Evolutionary conservation across 2,888 invertebrate genomes (phyloP).

Genomic region (Sphaerophoria rueppellii): DNA sequence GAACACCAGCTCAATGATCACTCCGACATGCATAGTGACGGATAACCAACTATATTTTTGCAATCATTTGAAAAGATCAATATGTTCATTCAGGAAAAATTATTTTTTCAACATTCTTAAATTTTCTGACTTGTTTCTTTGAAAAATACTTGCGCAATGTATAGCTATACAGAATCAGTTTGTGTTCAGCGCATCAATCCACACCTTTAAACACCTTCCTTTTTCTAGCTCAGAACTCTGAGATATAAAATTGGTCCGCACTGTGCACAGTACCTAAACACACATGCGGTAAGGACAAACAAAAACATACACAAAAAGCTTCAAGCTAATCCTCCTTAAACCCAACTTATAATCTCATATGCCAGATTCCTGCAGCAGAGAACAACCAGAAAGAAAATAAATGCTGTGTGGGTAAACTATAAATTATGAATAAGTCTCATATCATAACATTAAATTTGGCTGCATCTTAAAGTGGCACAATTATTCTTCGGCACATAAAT

Average conservation of each 20-base stretch:
- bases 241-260: slow-evolving; percentile 55
- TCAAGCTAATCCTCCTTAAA: slow-evolving; percentile 17
- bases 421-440: slow-evolving; percentile 60
- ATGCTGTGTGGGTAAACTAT: not conserved
- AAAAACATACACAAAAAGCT: slow-evolving; percentile 15
- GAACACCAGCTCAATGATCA: no score
- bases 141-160: no score
- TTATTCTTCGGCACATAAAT: not conserved
- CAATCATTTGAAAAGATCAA: no score
- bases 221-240: no score
- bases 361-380: not conserved
- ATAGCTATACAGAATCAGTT: no score
- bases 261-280: not conserved
- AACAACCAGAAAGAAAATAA: slow-evolving; percentile 12
- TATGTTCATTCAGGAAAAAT: no score
- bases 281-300: slow-evolving; percentile 63
- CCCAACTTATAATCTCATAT: not conserved
- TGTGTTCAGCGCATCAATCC: no score
- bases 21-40: no score
- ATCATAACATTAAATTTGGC: slow-evolving; percentile 58
- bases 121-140: no score
- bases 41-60: no score
- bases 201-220: no score
- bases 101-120: no score
- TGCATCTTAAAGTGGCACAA: slow-evolving; percentile 35